Base-by-base conservation (phyloP, 2,797 vertebrate genomes). In the Phoxinus dragarum region DNA sequence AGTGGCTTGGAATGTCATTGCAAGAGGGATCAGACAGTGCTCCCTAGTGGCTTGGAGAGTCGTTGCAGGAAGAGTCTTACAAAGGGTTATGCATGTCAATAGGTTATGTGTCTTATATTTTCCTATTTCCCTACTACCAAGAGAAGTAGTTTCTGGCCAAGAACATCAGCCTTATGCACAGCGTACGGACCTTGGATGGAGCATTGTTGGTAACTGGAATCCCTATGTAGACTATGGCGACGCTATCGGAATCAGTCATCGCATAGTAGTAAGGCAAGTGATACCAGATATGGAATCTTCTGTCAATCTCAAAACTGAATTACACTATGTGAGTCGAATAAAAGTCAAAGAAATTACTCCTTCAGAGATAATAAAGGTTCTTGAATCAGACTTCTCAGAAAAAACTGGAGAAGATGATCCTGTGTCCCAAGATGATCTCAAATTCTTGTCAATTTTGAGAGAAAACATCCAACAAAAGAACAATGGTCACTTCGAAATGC, bases 41-140 rank as follows among this genome's bases (percentile, higher is more conserved):
- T n/a, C n/a, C n/a, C n/a, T n/a, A n/a, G n/a, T n/a, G n/a, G n/a
- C n/a, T n/a, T n/a, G n/a, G n/a, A n/a, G n/a, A n/a, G n/a, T n/a
- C n/a, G n/a, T n/a, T n/a, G n/a, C n/a, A n/a, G n/a, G n/a, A n/a
- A n/a, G n/a, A n/a, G n/a, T n/a, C n/a, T n/a, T n/a, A n/a, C n/a
- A n/a, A n/a, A n/a, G n/a, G n/a, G n/a, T n/a, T n/a, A n/a, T n/a
- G n/a, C n/a, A n/a, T n/a, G n/a, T n/a, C n/a, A n/a, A n/a, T n/a
- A n/a, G n/a, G n/a, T n/a, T n/a, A n/a, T n/a, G n/a, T n/a, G n/a
- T n/a, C n/a, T n/a, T n/a, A n/a, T n/a, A n/a, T n/a, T n/a, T n/a
- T n/a, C n/a, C n/a, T n/a, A n/a, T n/a, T n/a, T n/a, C 27, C 27
- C 59, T 64, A 2, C n/a, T 88, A 16, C 27, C 88, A 56, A 89